Evolutionary conservation across 2,797 vertebrate species (phyloP).

Genomic region (Rhinophrynus dorsalis): DNA sequence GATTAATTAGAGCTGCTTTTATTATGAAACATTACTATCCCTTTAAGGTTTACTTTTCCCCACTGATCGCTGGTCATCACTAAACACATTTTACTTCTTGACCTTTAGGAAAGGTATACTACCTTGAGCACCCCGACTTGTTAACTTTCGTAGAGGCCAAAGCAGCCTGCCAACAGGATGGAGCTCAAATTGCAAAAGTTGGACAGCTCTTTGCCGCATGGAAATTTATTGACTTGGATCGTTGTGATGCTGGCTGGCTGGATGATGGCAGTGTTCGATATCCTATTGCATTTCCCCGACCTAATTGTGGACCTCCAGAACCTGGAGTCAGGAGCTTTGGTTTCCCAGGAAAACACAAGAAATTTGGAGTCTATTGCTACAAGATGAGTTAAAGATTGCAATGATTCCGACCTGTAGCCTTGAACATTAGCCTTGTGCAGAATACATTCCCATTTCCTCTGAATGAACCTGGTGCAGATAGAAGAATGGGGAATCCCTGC

Average conservation of each 20-base stretch:
- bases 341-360: conserved; percentile 71
- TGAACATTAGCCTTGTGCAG: conserved; percentile 9
- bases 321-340: conserved; percentile 80
- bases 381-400: conserved; percentile 57
- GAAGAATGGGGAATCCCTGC: neutral
- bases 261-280: conserved; percentile 83
- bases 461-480: neutral
- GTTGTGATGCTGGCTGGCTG: conserved; percentile 82
- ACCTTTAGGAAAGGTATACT: conserved; percentile 85
- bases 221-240: conserved; percentile 78
- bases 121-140: conserved; percentile 63
- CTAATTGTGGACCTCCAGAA: conserved; percentile 74
- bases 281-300: conserved; percentile 71
- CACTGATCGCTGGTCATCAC: too few species aligned
- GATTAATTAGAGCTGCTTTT: too few species aligned
- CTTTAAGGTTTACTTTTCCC: too few species aligned
- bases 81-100: too few species aligned
- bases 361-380: conserved; percentile 82
- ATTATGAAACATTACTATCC: too few species aligned
- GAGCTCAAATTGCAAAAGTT: conserved; percentile 75
- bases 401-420: neutral
- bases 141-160: conserved; percentile 78
- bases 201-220: conserved; percentile 86
- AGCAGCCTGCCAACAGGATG: conserved; percentile 68
- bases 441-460: neutral